A percentile compares a stretch with the other conserved stretches of the same genome.
These are phyloP conservation scores for Eutrigla gurnardus DNA, from an alignment of 2,797 vertebrate species.

Conservation along the genomic window DNA sequence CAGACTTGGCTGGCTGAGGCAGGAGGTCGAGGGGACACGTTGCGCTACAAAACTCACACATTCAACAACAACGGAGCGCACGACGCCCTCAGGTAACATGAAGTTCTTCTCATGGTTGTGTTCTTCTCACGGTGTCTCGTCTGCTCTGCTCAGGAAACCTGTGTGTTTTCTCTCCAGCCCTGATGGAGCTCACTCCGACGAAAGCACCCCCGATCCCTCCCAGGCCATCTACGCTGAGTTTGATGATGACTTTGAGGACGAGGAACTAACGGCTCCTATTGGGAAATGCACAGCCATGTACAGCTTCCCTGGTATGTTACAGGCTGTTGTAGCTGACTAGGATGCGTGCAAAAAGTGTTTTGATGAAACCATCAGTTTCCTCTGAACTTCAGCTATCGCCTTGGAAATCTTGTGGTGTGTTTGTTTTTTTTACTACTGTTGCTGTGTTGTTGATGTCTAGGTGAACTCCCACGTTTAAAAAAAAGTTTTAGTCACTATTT, in stretches of 20 bases:
- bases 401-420: neutral
- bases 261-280: slow-evolving; percentile 86
- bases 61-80: slow-evolving; percentile 87
- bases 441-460: neutral
- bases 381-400: neutral
- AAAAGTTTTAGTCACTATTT: neutral
- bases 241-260: slow-evolving; percentile 92
- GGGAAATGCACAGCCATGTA: slow-evolving; percentile 92
- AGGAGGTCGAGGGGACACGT: slow-evolving; percentile 82
- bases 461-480: too few species aligned
- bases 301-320: slow-evolving; percentile 88
- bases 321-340: neutral
- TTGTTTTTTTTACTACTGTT: neutral
- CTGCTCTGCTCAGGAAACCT: slow-evolving; percentile 3
- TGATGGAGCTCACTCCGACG: slow-evolving; percentile 86
- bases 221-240: slow-evolving; percentile 92
- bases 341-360: neutral
- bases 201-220: slow-evolving; percentile 84
- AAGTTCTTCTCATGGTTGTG: neutral
- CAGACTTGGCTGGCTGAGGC: slow-evolving; percentile 90
- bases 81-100: slow-evolving; percentile 84
- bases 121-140: neutral
- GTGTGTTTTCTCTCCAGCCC: slow-evolving; percentile 73
- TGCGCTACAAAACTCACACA: slow-evolving; percentile 81
- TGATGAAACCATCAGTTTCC: neutral